Evolutionary conservation across 2,888 invertebrate species (phyloP).

Genomic region (Rhorus exstirpatorius): DNA sequence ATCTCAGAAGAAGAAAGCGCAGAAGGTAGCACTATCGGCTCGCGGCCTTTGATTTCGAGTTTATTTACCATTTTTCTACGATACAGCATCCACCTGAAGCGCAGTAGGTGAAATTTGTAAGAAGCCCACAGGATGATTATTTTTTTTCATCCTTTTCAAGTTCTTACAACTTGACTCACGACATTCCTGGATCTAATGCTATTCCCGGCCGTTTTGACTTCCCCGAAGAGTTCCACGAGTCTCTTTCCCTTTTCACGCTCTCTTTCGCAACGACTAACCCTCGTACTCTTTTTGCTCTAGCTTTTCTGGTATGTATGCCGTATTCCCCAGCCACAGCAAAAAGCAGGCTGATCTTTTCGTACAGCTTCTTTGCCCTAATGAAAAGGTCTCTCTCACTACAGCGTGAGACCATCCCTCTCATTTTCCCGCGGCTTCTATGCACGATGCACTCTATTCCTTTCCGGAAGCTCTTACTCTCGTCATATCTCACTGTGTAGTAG

Average conservation of each 20-base stretch:
- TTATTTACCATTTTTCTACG: slow-evolving; percentile 29
- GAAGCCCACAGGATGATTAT: slow-evolving; percentile 3
- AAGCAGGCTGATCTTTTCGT: slow-evolving; percentile 40
- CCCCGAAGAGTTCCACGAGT: slow-evolving; percentile 7
- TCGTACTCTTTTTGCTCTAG: not conserved
- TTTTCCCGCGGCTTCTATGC: slow-evolving; percentile 39
- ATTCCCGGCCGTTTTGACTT: not conserved
- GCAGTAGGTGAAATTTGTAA: slow-evolving; percentile 71
- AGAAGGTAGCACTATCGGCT: slow-evolving; percentile 35
- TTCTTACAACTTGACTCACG: slow-evolving; percentile 58
- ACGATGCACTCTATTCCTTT: slow-evolving; percentile 44
- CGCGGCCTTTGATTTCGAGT: not conserved
- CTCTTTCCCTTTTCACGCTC: slow-evolving; percentile 12
- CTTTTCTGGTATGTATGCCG: slow-evolving; percentile 19
- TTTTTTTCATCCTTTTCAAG: slow-evolving; percentile 30
- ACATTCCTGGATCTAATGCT: slow-evolving; percentile 13
- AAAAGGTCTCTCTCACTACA: slow-evolving; percentile 63
- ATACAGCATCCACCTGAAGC: slow-evolving; percentile 46
- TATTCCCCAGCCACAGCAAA: slow-evolving; percentile 30
- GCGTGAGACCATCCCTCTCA: slow-evolving; percentile 11
- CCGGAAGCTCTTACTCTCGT: slow-evolving; percentile 26
- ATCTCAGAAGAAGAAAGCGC: slow-evolving; percentile 24
- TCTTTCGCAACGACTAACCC: slow-evolving; percentile 35
- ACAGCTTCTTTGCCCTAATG: slow-evolving; percentile 50
- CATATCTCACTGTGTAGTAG: slow-evolving; percentile 26